Evolutionary conservation across 1,140 invertebrate genomes (phyloP).

Genomic region (Caenorhabditis briggsae): DNA sequence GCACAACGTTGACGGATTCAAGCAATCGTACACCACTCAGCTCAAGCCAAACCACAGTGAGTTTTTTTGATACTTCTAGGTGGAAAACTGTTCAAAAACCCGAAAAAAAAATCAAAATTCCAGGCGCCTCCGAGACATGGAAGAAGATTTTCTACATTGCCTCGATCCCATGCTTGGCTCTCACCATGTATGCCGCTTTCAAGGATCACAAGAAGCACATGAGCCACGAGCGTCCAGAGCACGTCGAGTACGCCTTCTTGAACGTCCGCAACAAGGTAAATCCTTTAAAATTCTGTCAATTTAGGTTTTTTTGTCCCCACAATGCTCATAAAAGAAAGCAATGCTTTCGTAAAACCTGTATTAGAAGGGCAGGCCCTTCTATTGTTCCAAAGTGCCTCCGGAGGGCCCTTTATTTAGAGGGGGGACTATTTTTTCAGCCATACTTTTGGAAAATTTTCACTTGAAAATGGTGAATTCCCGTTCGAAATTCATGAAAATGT

Average conservation of each 20-base stretch:
- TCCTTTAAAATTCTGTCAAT: too few species aligned
- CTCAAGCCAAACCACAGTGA: slow-evolving; percentile 64
- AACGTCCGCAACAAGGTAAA: slow-evolving; percentile 69
- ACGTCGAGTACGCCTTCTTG: slow-evolving; percentile 68
- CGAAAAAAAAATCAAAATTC: not conserved
- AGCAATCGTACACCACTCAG: slow-evolving; percentile 3
- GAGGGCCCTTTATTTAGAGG: too few species aligned
- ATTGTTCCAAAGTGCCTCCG: too few species aligned
- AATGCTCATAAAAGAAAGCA: too few species aligned
- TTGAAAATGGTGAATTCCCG: too few species aligned
- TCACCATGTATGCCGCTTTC: slow-evolving; percentile 68
- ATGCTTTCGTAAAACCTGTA: too few species aligned
- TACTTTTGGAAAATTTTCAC: too few species aligned
- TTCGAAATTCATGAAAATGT: too few species aligned
- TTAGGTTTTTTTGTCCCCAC: too few species aligned
- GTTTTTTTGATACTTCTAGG: not conserved
- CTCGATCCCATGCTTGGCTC: slow-evolving; percentile 65
- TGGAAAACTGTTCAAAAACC: not conserved
- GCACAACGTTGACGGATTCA: slow-evolving; percentile 67
- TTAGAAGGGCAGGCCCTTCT: too few species aligned
- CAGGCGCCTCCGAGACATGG: slow-evolving; percentile 65
- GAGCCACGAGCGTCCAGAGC: slow-evolving; percentile 63
- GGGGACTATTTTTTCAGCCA: too few species aligned
- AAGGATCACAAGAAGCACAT: slow-evolving; percentile 65
- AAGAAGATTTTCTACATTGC: slow-evolving; percentile 68